These are phyloP conservation scores for Ianthella basta DNA, from an alignment of 37 sponge, comb jelly and placozoan species.

Conservation along the genomic window DNA sequence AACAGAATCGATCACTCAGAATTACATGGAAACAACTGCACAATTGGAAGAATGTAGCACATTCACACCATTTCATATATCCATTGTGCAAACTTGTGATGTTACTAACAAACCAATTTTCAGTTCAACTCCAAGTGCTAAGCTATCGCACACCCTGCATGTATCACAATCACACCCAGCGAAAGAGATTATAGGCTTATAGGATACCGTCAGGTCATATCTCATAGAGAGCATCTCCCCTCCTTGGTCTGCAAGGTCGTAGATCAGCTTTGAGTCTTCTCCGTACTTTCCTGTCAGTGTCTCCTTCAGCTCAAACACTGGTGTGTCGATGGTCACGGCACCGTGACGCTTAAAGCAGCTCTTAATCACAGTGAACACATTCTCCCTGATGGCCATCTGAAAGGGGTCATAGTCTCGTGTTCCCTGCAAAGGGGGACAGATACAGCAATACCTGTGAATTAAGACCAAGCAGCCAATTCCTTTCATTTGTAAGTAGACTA, in stretches of 20 bases:
- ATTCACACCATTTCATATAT: too few species aligned
- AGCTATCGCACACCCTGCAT: too few species aligned
- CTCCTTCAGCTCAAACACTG: conserved; percentile 96
- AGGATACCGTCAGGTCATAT: conserved; percentile 96
- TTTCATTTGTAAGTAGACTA: background rate
- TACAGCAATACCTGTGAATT: too few species aligned
- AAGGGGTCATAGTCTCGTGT: conserved; percentile 89
- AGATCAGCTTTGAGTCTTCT: conserved; percentile 97
- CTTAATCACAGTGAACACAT: conserved; percentile 80
- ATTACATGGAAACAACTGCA: too few species aligned
- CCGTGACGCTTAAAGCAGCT: conserved; percentile 94
- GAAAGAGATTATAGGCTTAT: too few species aligned
- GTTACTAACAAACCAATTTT: too few species aligned
- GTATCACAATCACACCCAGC: too few species aligned
- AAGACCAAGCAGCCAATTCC: background rate
- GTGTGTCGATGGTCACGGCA: conserved; percentile 96
- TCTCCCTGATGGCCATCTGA: conserved; percentile 95
- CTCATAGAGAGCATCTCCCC: conserved; percentile 93
- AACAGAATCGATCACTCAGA: too few species aligned
- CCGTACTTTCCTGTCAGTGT: conserved; percentile 96
- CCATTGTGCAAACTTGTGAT: too few species aligned
- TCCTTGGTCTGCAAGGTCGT: conserved; percentile 97
- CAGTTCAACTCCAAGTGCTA: too few species aligned
- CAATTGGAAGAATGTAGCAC: too few species aligned
- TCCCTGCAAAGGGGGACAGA: conserved; percentile 69